Evolutionary conservation across 2,888 invertebrate species (phyloP).

Genomic region (Drosophila mulleri): DNA sequence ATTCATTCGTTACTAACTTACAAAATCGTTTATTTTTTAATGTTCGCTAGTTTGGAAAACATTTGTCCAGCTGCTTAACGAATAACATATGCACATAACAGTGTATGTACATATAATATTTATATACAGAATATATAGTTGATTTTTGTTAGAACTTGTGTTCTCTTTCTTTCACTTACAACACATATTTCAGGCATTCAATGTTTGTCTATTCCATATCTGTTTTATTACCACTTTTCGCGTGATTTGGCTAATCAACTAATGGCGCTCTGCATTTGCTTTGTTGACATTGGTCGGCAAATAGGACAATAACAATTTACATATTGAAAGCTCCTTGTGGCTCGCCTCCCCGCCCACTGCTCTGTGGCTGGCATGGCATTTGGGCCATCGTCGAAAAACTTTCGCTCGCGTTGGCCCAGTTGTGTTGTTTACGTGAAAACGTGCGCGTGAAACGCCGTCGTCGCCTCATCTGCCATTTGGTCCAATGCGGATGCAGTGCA

Average conservation of each 20-base stretch:
- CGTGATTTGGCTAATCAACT: conserved; percentile 9
- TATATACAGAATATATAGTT: background rate
- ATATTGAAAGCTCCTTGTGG: conserved; percentile 68
- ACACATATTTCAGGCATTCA: background rate
- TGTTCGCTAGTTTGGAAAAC: background rate
- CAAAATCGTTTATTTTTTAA: background rate
- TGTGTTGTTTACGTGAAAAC: conserved; percentile 78
- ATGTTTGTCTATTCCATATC: background rate
- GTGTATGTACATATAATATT: background rate
- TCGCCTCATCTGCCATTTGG: conserved; percentile 24
- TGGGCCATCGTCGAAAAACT: conserved; percentile 63
- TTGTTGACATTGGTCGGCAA: conserved; percentile 57
- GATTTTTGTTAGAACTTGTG: background rate
- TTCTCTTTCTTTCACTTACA: background rate
- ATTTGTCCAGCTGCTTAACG: background rate
- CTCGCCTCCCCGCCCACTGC: background rate
- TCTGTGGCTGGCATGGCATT: conserved; percentile 28
- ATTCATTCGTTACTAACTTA: background rate
- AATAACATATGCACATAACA: background rate
- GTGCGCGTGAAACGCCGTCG: conserved; percentile 64
- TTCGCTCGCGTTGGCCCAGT: conserved; percentile 71
- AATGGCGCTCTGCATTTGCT: conserved; percentile 13
- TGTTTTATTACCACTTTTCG: background rate
- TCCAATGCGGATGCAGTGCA: conserved; percentile 69
- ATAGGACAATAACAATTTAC: conserved; percentile 61